Conservation (phyloP, 37 sponge, comb jelly and placozoan species). For the Ianthella basta region DNA sequence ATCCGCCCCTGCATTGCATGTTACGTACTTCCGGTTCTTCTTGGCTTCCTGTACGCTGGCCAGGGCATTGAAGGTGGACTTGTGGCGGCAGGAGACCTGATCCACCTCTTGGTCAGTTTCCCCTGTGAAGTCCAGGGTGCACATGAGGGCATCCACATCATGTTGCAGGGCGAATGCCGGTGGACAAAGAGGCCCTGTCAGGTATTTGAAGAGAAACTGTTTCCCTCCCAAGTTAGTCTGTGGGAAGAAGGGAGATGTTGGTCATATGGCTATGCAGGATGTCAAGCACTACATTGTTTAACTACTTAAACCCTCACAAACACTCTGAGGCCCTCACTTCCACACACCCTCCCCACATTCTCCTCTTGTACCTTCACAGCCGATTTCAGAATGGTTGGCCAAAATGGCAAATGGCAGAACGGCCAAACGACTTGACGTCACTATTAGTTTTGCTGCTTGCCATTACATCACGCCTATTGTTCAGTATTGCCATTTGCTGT, state of each 20-base stretch:
- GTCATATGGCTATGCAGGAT: no score
- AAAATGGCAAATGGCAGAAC: no score
- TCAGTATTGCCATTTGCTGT: no score
- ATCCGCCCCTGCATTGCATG: neutral
- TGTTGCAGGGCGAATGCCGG: neutral
- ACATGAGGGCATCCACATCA: conserved; percentile 7
- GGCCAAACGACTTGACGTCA: no score
- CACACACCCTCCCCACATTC: neutral
- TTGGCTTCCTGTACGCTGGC: neutral
- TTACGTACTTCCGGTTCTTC: neutral
- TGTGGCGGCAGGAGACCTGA: conserved; percentile 1
- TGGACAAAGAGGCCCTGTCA: neutral
- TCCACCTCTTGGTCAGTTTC: neutral
- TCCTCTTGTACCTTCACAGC: no score
- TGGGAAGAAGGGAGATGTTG: no score
- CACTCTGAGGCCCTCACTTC: neutral
- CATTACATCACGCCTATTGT: no score
- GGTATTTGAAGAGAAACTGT: neutral
- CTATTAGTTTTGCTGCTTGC: no score
- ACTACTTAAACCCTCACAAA: neutral
- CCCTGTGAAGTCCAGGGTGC: neutral
- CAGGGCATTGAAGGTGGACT: conserved; percentile 6
- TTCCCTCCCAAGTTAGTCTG: no score
- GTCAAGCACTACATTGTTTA: no score
- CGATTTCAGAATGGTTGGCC: no score